These are phyloP conservation scores for Goniozus legneri DNA, from an alignment of 1,140 invertebrate species.

Conservation along the genomic window DNA sequence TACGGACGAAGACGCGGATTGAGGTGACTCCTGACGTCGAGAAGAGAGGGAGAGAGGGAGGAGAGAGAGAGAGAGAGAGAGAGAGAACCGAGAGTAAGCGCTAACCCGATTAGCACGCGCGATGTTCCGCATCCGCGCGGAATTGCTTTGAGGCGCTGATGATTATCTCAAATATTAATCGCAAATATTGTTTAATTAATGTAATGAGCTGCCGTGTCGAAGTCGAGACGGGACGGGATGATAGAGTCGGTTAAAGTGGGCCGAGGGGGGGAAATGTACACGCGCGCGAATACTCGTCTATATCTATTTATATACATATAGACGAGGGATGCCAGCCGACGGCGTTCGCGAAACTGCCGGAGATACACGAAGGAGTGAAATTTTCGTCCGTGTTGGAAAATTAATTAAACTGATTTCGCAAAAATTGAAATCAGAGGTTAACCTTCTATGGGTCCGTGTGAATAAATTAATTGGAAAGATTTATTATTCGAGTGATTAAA, in stretches of 20 bases:
- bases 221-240: conserved; percentile 9
- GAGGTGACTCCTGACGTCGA: too few species aligned
- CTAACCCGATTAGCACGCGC: conserved; percentile 30
- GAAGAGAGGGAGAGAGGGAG: conserved; percentile 12
- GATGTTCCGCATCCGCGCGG: conserved; percentile 24
- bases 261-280: background rate
- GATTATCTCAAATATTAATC: conserved; percentile 53
- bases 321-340: conserved; percentile 16
- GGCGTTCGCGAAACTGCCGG: too few species aligned
- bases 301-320: too few species aligned
- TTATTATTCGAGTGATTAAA: too few species aligned
- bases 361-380: too few species aligned
- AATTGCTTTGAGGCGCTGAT: conserved; percentile 43
- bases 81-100: conserved; percentile 19
- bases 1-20: too few species aligned
- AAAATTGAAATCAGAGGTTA: too few species aligned
- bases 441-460: too few species aligned
- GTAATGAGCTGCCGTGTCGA: conserved; percentile 37
- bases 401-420: too few species aligned
- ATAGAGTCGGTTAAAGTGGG: conserved; percentile 1
- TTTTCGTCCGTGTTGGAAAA: too few species aligned
- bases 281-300: too few species aligned
- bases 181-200: conserved; percentile 53
- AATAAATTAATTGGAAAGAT: too few species aligned
- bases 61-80: conserved; percentile 9